Conservation (phyloP, 2,888 invertebrate genomes). For the Andrena bucephala region DNA sequence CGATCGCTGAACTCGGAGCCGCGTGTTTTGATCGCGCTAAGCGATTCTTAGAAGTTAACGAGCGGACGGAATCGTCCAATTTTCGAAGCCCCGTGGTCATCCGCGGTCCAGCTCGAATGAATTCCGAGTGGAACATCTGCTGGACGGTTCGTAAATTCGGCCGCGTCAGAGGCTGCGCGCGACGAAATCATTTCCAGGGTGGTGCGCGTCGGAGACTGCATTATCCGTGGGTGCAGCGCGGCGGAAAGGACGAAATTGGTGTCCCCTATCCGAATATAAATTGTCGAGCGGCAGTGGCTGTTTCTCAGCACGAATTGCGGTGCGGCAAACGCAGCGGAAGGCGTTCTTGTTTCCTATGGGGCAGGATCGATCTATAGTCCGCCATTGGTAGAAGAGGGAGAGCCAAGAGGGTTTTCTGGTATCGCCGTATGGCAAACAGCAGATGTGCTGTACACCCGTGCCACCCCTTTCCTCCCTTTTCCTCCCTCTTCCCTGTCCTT, state of each 20-base stretch:
- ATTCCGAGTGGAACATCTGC: background rate
- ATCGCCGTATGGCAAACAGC: conserved; percentile 80
- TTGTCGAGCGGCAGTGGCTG: conserved; percentile 63
- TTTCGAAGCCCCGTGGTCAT: background rate
- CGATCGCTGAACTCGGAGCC: too few species aligned
- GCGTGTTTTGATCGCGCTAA: background rate
- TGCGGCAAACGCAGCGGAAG: conserved; percentile 66
- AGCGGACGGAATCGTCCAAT: background rate
- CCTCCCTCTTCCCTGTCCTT: conserved; percentile 19
- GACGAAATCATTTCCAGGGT: conserved; percentile 41
- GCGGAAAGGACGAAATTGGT: conserved; percentile 45
- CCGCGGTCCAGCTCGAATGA: background rate
- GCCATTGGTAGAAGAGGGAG: conserved; percentile 73
- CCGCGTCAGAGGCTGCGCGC: background rate
- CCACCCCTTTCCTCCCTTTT: conserved; percentile 26
- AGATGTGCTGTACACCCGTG: conserved; percentile 75
- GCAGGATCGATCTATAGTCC: conserved; percentile 74
- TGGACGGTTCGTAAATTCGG: background rate
- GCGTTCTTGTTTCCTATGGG: conserved; percentile 73
- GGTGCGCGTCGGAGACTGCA: background rate
- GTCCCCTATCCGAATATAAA: conserved; percentile 56
- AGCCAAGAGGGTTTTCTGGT: conserved; percentile 77
- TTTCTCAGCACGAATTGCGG: conserved; percentile 71
- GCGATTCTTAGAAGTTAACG: background rate
- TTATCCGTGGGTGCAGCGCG: conserved; percentile 1